Evolutionary conservation across 1,140 invertebrate genomes (phyloP).

Genomic region (Tetramorium parvispinum): DNA sequence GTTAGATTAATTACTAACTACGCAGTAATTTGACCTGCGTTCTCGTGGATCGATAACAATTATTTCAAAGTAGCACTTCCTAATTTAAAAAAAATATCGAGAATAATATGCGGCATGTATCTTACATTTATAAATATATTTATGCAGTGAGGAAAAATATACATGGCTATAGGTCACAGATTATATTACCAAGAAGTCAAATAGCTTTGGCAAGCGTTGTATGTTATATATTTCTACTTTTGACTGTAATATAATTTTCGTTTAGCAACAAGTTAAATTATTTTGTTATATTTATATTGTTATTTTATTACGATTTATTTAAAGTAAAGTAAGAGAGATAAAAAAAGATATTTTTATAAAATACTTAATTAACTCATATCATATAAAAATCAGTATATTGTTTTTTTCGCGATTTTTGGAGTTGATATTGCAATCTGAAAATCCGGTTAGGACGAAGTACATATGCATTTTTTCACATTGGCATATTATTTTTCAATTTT

Average conservation of each 20-base stretch:
- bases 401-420: neutral
- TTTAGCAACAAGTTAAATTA: neutral
- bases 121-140: neutral
- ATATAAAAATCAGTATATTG: neutral
- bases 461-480: neutral
- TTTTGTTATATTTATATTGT: too few species aligned
- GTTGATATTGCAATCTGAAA: neutral
- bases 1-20: constrained; percentile 21
- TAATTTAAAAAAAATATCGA: neutral
- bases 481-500: constrained; percentile 34
- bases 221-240: neutral
- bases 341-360: neutral
- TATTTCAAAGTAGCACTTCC: neutral
- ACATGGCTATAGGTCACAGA: neutral
- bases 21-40: neutral
- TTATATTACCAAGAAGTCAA: neutral
- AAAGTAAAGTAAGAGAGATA: neutral
- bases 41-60: neutral
- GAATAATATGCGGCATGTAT: neutral
- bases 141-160: neutral
- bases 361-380: neutral
- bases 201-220: too few species aligned
- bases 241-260: neutral
- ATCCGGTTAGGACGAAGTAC: neutral
- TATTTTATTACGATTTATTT: constrained; percentile 3